A percentile compares a stretch with the other conserved stretches of the same genome.
Conservation (phyloP, 1,140 invertebrate genomes). For the Dinothrombium tinctorium region DNA sequence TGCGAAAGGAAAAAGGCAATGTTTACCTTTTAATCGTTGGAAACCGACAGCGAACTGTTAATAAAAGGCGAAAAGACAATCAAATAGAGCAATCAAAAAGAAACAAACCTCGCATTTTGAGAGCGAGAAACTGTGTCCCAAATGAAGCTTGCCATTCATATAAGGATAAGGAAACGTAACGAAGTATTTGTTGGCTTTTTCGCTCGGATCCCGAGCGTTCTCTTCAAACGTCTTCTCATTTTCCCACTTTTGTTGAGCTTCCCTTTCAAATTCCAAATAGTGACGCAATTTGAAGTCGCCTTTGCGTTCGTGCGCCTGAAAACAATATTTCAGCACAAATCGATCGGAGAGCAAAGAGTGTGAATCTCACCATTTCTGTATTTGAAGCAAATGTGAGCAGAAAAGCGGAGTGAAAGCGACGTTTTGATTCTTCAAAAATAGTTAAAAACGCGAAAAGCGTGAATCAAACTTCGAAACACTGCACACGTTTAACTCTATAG, state of each 20-base stretch:
- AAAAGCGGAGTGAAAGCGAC: no score
- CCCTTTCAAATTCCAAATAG: conserved; percentile 56
- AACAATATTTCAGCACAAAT: no score
- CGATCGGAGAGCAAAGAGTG: no score
- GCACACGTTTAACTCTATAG: no score
- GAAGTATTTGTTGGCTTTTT: conserved; percentile 46
- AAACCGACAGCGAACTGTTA: conserved; percentile 66
- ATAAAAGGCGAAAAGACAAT: conserved; percentile 16
- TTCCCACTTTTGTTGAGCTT: conserved; percentile 55
- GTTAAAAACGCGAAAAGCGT: no score
- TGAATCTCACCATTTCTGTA: no score
- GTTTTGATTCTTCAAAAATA: no score
- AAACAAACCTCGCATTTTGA: conserved; percentile 63
- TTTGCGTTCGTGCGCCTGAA: no score
- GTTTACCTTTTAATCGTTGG: conserved; percentile 67
- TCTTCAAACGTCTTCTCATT: conserved; percentile 37
- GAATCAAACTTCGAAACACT: no score
- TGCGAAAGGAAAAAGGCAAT: conserved; percentile 86
- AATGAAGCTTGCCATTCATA: conserved; percentile 94
- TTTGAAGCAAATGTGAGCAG: no score
- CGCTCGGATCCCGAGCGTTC: conserved; percentile 13
- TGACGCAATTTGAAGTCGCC: conserved; percentile 78
- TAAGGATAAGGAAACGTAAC: conserved; percentile 95
- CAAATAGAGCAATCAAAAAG: conserved; percentile 4
- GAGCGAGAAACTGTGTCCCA: conserved; percentile 90